phyloP scores from a whole-genome alignment of 2,113 vertebrate species.

The Gasterosteus nipponicus region DNA sequence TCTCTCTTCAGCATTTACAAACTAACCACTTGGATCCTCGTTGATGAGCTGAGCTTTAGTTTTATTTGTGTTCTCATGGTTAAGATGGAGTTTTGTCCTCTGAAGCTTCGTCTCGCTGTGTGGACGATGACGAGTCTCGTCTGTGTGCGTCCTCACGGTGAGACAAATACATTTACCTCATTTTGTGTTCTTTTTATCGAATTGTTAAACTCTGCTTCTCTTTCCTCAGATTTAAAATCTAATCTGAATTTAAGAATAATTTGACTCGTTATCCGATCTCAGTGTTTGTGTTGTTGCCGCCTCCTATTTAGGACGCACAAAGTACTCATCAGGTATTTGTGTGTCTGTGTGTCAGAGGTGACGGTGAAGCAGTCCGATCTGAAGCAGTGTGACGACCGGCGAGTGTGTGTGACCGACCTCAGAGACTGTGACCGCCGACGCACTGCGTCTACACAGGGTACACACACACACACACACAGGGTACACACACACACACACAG shows the following conservation, averaged over 20 bases:
- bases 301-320: too few species aligned
- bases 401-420: slow-evolving; percentile 34
- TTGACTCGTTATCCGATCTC: too few species aligned
- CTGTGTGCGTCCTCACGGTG: slow-evolving; percentile 25
- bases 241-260: too few species aligned
- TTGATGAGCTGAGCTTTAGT: background rate
- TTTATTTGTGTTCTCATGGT: background rate
- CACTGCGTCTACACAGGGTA: slow-evolving; percentile 22
- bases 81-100: slow-evolving; percentile 20
- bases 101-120: background rate
- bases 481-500: slow-evolving; percentile 4
- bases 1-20: background rate
- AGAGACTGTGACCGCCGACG: slow-evolving; percentile 26
- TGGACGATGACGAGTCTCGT: slow-evolving; percentile 16
- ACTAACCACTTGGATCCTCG: background rate
- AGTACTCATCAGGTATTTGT: background rate
- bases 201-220: too few species aligned
- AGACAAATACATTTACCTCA: background rate
- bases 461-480: slow-evolving; percentile 5
- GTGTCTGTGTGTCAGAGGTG: slow-evolving; percentile 33
- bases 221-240: too few species aligned
- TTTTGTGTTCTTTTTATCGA: too few species aligned
- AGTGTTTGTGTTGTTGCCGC: too few species aligned
- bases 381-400: slow-evolving; percentile 1
- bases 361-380: slow-evolving; percentile 25